A percentile compares a stretch with the other conserved stretches of the same genome.
phyloP scores from a whole-genome alignment of 2,797 vertebrate species.

The Decapterus maruadsi region DNA sequence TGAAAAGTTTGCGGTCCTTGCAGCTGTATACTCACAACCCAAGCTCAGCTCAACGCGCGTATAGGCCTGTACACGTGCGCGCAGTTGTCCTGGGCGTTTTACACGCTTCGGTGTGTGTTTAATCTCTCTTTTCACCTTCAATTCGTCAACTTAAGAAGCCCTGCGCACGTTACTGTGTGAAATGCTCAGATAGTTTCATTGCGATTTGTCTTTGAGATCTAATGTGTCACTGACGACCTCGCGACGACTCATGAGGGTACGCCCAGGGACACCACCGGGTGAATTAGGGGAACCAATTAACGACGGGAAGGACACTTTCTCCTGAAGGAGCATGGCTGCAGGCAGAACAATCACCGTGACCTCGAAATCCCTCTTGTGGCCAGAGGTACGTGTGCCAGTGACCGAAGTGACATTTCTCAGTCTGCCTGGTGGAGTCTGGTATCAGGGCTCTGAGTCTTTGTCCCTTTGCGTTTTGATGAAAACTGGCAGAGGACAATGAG shows the following conservation, averaged over 20 bases:
- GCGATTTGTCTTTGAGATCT: conserved; percentile 58
- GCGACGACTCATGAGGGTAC: conserved; percentile 38
- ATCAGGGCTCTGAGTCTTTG: conserved; percentile 32
- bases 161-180: conserved; percentile 7
- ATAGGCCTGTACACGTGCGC: conserved; percentile 12
- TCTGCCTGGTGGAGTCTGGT: conserved; percentile 62
- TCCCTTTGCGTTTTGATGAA: conserved; percentile 33
- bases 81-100: conserved; percentile 33
- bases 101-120: conserved; percentile 39
- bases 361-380: conserved; percentile 76
- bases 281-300: conserved; percentile 78
- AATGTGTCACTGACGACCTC: conserved; percentile 64
- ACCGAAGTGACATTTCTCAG: conserved; percentile 74
- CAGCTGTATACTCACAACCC: conserved; percentile 45
- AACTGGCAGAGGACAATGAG: conserved; percentile 42
- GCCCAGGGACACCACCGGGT: conserved; percentile 57
- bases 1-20: conserved; percentile 72
- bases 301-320: conserved; percentile 69
- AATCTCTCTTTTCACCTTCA: conserved; percentile 54
- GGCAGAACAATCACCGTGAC: conserved; percentile 76
- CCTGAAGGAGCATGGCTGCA: conserved; percentile 69
- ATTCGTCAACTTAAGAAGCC: conserved; percentile 22
- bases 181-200: conserved; percentile 27
- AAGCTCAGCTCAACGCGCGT: conserved; percentile 7
- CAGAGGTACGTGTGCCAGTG: conserved; percentile 71